These are phyloP conservation scores for Pseudococcus viburni DNA, from an alignment of 2,888 invertebrate species.

Conservation along the genomic window DNA sequence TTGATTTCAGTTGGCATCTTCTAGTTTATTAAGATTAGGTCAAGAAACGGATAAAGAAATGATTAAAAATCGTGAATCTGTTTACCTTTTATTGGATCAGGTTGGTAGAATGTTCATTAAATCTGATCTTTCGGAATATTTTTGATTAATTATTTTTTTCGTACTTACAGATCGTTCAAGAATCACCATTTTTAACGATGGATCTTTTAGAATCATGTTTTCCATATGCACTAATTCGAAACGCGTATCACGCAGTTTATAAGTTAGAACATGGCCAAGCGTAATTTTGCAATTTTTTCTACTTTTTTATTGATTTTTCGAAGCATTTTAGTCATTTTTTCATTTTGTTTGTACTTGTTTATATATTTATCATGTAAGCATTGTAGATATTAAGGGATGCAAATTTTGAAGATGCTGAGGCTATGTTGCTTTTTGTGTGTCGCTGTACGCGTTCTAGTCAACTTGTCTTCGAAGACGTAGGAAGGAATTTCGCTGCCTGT, in stretches of 20 bases:
- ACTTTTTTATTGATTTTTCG: not conserved
- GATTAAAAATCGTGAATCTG: slow-evolving; percentile 94
- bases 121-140: not conserved
- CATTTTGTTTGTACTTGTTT: slow-evolving; percentile 16
- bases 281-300: slow-evolving; percentile 27
- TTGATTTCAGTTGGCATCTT: slow-evolving; percentile 84
- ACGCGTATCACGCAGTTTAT: slow-evolving; percentile 97
- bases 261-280: slow-evolving; percentile 82
- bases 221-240: slow-evolving; percentile 96
- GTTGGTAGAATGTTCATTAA: slow-evolving; percentile 70
- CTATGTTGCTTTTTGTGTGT: not conserved
- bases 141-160: slow-evolving; percentile 68
- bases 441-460: slow-evolving; percentile 17
- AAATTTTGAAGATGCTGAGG: not conserved
- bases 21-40: slow-evolving; percentile 92
- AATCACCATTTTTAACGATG: slow-evolving; percentile 98
- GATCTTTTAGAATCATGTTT: slow-evolving; percentile 99
- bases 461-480: not conserved
- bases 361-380: not conserved
- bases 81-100: slow-evolving; percentile 93
- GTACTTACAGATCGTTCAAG: slow-evolving; percentile 88
- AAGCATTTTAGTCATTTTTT: slow-evolving; percentile 4
- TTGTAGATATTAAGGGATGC: not conserved
- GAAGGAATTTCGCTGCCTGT: too few species aligned
- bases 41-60: slow-evolving; percentile 96